Evolutionary conservation across 1,140 invertebrate genomes (phyloP).

Genomic region (Leptoteleia sp.): DNA sequence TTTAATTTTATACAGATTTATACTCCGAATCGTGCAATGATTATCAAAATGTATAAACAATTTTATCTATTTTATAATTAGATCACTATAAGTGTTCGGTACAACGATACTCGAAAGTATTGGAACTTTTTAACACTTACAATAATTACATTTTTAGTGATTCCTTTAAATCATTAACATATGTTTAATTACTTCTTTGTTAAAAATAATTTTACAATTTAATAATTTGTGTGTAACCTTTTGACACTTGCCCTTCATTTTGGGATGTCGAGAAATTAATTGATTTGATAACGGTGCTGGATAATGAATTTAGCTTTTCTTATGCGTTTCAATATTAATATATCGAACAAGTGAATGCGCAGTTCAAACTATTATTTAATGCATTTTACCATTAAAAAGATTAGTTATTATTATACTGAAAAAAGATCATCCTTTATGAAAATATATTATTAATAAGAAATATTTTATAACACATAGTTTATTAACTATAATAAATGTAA

Average conservation of each 20-base stretch:
- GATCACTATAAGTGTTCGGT: conserved; percentile 36
- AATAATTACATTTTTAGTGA: neutral
- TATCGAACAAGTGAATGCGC: neutral
- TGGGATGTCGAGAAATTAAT: neutral
- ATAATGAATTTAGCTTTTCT: conserved; percentile 6
- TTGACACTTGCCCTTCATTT: conserved; percentile 38
- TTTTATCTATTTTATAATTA: conserved; percentile 49
- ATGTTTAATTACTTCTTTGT: conserved; percentile 8
- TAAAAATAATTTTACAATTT: conserved; percentile 3
- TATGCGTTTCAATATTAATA: conserved; percentile 8
- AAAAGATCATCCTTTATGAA: conserved; percentile 4
- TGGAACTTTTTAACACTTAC: conserved; percentile 30
- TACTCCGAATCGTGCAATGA: conserved; percentile 40
- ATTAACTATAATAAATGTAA: conserved; percentile 32
- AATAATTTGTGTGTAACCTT: conserved; percentile 15
- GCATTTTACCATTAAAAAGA: neutral
- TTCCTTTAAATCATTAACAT: conserved; percentile 9
- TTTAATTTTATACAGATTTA: conserved; percentile 60
- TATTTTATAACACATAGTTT: conserved; percentile 32
- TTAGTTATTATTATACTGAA: conserved; percentile 10
- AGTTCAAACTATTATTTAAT: conserved; percentile 17
- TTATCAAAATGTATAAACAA: conserved; percentile 51
- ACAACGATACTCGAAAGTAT: conserved; percentile 52
- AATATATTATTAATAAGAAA: conserved; percentile 5
- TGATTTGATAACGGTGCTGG: conserved; percentile 15